Percentiles rank a stretch among this genome's conserved stretches.
Evolutionary conservation across 2,113 vertebrate genomes (phyloP).

Genomic region (Toxostoma redivivum): DNA sequence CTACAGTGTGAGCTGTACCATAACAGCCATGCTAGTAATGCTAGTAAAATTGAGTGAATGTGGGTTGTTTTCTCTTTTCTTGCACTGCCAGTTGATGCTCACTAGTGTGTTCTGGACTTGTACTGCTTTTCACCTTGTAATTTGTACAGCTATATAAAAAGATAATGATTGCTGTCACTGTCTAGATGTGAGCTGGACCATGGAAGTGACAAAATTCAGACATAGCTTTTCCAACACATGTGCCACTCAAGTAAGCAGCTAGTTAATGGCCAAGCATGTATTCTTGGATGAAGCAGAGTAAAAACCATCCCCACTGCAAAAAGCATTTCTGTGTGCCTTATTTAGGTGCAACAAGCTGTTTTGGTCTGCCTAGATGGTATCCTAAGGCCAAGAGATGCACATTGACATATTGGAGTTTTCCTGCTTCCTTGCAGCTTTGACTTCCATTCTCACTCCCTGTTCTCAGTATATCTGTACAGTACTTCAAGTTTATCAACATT

Average conservation of each 20-base stretch:
- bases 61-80: background rate
- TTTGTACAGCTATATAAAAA: background rate
- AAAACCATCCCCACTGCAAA: background rate
- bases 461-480: background rate
- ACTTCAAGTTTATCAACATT: background rate
- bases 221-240: background rate
- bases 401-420: background rate
- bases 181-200: background rate
- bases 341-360: background rate
- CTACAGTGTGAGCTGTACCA: background rate
- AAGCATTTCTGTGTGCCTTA: background rate
- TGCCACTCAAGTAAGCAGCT: background rate
- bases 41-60: background rate
- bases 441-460: background rate
- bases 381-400: background rate
- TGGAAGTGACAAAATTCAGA: background rate
- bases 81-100: background rate
- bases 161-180: background rate
- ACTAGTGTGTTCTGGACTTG: background rate
- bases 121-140: background rate
- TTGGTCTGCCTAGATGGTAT: background rate
- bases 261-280: background rate
- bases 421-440: background rate
- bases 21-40: background rate
- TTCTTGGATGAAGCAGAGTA: background rate